Conservation (phyloP, 2,797 vertebrate genomes). For the Anableps anableps region DNA sequence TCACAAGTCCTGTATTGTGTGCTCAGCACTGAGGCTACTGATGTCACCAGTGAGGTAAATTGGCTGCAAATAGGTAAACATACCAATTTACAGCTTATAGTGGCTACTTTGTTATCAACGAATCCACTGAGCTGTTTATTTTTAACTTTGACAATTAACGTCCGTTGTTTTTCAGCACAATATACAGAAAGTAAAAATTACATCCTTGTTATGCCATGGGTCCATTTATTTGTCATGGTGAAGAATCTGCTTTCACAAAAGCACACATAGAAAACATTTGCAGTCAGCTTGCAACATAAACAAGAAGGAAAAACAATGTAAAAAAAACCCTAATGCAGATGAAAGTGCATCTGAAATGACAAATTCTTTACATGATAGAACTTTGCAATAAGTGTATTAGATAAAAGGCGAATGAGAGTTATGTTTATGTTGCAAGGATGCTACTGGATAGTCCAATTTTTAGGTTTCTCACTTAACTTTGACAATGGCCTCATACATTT, state of each 20-base stretch:
- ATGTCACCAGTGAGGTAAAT: slow-evolving; percentile 60
- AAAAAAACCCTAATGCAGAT: neutral
- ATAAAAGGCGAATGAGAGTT: neutral
- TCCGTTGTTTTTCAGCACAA: slow-evolving; percentile 19
- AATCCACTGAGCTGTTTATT: slow-evolving; percentile 26
- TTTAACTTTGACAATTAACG: slow-evolving; percentile 14
- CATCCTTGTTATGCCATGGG: neutral
- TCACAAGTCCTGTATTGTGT: slow-evolving; percentile 65
- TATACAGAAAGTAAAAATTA: slow-evolving; percentile 1
- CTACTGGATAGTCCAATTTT: neutral
- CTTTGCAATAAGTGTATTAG: neutral
- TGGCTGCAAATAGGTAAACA: slow-evolving; percentile 51
- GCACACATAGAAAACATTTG: neutral
- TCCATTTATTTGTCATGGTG: neutral
- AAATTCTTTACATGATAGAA: neutral
- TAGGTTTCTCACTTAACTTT: neutral
- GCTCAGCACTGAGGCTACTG: slow-evolving; percentile 48
- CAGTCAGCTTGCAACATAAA: neutral
- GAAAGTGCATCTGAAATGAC: neutral
- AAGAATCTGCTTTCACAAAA: neutral
- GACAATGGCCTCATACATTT: neutral
- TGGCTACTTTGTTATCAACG: slow-evolving; percentile 32
- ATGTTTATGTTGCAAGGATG: neutral
- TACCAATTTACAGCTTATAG: slow-evolving; percentile 27
- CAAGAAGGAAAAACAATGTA: neutral